Base-by-base conservation (phyloP, 2,888 invertebrate genomes). In the Anaspis maculata region DNA sequence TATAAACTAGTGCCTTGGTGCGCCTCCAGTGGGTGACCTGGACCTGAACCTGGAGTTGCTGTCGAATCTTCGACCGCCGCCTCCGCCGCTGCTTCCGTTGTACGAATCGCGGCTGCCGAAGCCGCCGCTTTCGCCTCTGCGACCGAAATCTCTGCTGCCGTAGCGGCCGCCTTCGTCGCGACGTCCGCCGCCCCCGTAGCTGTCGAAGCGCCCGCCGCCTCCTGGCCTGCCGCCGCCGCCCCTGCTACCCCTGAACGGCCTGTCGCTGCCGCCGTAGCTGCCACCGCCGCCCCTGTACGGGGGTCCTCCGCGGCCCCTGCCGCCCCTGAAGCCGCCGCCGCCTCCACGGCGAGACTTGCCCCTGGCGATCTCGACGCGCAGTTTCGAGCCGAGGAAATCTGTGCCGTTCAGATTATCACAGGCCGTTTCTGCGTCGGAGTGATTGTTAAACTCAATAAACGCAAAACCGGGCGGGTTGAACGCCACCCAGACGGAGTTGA, bases 401-500 rank as follows among this genome's bases (percentile, higher is more conserved):
- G 83, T 79, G 44, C 90, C 90, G 58, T 91, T 90, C 70, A 91
- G 76, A 57, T 80, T 83, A 65, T 80, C 83, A 69, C 89, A 88
- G 43, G 91, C 91, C 57, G 84, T 80, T 63, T 89, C 87, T 22
- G 91, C 91, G 69, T 91, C 90, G 60, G 83, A 81, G 64, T 80
- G 77, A 68, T 83, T 86, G 63, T 83, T 81, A 68, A 89, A 92
- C 70, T 91, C 90, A 64, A 91, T 86, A 72, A 91, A 91, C 45
- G 90, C 91, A 69, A 91, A 92, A 58, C 91, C 90, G 50, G 90
- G 90, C 50, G 91, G 91, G 69, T 91, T 90, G 66, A 90, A 85
- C 49, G 91, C 90, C 52, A 87, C 88, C 90, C 90, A 91, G 47
- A 90, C 89, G 52, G 85, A 86, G 70, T 86, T 88, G 51, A 91